These are phyloP conservation scores for Petrocephalus microphthalmus DNA, from an alignment of 2,113 vertebrate genomes.

Conservation along the genomic window DNA sequence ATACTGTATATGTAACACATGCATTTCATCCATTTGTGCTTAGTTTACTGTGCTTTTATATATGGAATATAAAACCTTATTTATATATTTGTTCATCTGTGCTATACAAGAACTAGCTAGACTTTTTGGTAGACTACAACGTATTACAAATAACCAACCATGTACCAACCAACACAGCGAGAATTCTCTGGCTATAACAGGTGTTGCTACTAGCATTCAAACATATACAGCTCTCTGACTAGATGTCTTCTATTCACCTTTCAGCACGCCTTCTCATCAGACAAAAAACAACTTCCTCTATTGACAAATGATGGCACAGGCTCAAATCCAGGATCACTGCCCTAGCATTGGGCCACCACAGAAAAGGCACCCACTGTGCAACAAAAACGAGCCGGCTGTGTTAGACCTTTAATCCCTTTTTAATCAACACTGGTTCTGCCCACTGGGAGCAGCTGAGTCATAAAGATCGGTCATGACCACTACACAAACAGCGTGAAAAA, in stretches of 20 bases:
- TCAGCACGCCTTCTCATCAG: not conserved
- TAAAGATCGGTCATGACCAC: slow-evolving; percentile 13
- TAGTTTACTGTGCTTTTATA: not conserved
- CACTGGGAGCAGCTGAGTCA: slow-evolving; percentile 18
- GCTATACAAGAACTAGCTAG: not conserved
- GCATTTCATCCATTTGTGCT: not conserved
- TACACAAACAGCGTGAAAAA: slow-evolving; percentile 11
- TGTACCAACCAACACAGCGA: not conserved
- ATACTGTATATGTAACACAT: not conserved
- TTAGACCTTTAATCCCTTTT: slow-evolving; percentile 23
- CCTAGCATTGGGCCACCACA: not conserved
- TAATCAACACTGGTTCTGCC: slow-evolving; percentile 19
- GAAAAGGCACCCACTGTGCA: slow-evolving; percentile 13
- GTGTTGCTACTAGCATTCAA: not conserved
- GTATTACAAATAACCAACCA: not conserved
- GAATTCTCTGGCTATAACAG: not conserved
- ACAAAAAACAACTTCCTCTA: not conserved
- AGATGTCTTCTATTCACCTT: slow-evolving; percentile 15
- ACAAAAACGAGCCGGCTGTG: slow-evolving; percentile 12
- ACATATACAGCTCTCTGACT: not conserved
- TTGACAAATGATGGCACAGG: not conserved
- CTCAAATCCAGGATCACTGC: not conserved
- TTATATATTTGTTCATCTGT: not conserved
- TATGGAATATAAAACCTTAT: not conserved
- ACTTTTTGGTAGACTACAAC: not conserved